These are phyloP conservation scores for Musca domestica DNA, from an alignment of 1,140 invertebrate genomes.

Conservation along the genomic window DNA sequence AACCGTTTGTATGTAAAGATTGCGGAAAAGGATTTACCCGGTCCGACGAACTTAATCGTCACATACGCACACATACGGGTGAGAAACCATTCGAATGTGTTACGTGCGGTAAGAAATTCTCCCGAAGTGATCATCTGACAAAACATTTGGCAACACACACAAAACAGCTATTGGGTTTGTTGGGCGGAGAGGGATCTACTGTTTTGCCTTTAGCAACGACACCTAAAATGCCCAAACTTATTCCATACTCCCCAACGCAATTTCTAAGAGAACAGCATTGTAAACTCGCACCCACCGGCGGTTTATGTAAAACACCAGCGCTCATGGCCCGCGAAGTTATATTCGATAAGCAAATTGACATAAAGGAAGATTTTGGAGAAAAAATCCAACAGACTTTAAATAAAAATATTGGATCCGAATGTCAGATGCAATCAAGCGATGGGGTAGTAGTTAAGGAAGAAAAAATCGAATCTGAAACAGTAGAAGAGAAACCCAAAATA, in stretches of 20 bases:
- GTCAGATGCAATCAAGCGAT: too few relatives aligned
- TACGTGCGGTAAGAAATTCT: constrained; percentile 75
- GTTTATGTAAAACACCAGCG: too few relatives aligned
- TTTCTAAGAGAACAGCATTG: constrained; percentile 20
- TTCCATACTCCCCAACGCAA: too few relatives aligned
- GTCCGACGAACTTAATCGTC: constrained; percentile 53
- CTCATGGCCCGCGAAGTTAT: too few relatives aligned
- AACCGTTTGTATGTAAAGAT: constrained; percentile 61
- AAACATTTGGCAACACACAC: constrained; percentile 63
- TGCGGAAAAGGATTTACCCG: constrained; percentile 57
- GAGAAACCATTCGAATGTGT: constrained; percentile 77
- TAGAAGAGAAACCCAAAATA: too few relatives aligned
- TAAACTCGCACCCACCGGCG: constrained; percentile 20
- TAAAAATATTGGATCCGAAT: too few relatives aligned
- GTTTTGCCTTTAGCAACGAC: not conserved
- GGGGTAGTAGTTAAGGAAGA: too few relatives aligned
- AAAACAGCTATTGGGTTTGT: constrained; percentile 26
- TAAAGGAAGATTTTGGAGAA: too few relatives aligned
- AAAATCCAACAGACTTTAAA: too few relatives aligned
- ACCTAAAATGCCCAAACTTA: not conserved
- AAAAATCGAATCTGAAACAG: too few relatives aligned
- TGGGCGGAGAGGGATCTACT: not conserved
- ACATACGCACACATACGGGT: constrained; percentile 64
- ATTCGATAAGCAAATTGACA: too few relatives aligned
- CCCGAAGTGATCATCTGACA: constrained; percentile 78